These are phyloP conservation scores for Gavia stellata DNA, from an alignment of 2,113 vertebrate genomes.

Conservation along the genomic window DNA sequence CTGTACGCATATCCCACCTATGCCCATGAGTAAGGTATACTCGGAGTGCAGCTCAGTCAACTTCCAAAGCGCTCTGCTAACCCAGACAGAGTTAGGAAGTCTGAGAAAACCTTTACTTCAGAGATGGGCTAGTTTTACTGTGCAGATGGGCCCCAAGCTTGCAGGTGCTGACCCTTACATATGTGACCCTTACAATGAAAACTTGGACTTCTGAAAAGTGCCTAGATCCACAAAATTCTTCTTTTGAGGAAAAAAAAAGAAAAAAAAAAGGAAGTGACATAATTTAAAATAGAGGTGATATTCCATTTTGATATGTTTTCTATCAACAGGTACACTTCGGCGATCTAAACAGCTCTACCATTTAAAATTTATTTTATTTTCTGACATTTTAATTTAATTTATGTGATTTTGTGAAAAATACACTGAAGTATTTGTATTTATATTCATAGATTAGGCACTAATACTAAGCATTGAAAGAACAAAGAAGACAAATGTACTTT, in stretches of 20 bases:
- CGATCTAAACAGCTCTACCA: background rate
- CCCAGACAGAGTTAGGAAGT: background rate
- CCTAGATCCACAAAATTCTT: background rate
- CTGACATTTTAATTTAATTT: background rate
- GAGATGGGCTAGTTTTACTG: background rate
- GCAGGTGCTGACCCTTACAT: background rate
- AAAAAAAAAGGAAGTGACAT: fast-evolving
- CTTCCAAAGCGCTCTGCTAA: background rate
- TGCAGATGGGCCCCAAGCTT: background rate
- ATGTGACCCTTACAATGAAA: background rate
- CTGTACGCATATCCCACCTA: background rate
- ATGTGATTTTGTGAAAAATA: background rate
- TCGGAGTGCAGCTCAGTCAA: background rate
- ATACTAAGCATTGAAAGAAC: background rate
- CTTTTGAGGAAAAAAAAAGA: background rate
- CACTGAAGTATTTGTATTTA: background rate
- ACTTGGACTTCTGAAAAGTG: background rate
- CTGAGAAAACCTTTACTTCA: background rate
- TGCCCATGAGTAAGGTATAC: background rate
- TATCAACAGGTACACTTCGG: no score
- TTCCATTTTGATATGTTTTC: background rate
- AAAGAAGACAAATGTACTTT: background rate
- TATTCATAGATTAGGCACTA: background rate
- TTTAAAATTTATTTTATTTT: background rate
- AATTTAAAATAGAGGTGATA: background rate